These are phyloP conservation scores for Chaenocephalus aceratus DNA, from an alignment of 2,113 vertebrate species.

Conservation along the genomic window DNA sequence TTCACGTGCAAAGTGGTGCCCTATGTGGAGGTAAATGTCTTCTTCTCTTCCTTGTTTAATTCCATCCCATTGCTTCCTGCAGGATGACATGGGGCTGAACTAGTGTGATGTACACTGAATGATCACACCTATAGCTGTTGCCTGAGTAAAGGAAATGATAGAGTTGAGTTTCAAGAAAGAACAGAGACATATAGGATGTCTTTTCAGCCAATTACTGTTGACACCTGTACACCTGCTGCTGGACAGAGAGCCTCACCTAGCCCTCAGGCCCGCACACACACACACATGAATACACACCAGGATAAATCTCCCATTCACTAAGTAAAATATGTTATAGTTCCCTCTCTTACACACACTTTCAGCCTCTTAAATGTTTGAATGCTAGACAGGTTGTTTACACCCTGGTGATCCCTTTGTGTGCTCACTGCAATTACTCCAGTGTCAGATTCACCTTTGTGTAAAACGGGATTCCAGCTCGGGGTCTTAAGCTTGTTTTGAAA, in stretches of 20 bases:
- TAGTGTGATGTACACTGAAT: conserved; percentile 21
- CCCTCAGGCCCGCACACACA: conserved; percentile 18
- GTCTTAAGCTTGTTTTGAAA: conserved; percentile 38
- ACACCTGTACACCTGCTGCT: conserved; percentile 43
- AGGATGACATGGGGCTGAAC: conserved; percentile 1
- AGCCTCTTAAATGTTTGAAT: not conserved
- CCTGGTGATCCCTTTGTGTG: conserved; percentile 46
- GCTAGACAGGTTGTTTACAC: conserved; percentile 27
- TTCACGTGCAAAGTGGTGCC: conserved; percentile 97
- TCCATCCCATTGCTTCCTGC: not conserved
- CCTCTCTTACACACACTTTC: not conserved
- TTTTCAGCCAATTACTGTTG: conserved; percentile 35
- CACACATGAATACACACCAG: conserved; percentile 3
- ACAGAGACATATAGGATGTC: conserved; percentile 2
- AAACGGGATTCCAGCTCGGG: conserved; percentile 31
- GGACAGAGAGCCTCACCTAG: conserved; percentile 42
- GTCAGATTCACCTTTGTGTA: conserved; percentile 55
- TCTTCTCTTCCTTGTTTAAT: not conserved
- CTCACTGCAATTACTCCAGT: conserved; percentile 41
- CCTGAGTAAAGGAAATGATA: conserved; percentile 1
- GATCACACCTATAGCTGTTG: not conserved
- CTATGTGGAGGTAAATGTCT: conserved; percentile 92
- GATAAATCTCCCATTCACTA: conserved; percentile 2
- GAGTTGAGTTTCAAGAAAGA: conserved; percentile 18
- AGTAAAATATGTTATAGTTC: not conserved